Evolutionary conservation across 2,888 invertebrate species (phyloP).

Genomic region (Oscheius myriophilus): DNA sequence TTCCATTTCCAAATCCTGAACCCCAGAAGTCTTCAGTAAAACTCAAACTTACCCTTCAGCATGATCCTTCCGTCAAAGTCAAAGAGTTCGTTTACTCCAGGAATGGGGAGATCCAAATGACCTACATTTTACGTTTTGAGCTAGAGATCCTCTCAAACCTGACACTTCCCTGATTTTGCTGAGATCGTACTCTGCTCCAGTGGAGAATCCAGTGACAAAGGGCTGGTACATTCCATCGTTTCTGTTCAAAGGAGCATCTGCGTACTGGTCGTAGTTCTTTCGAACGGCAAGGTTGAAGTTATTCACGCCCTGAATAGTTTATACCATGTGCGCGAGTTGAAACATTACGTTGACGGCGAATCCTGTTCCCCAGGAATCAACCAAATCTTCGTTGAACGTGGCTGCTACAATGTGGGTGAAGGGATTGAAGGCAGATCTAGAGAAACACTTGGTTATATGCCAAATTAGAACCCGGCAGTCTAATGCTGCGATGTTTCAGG

Average conservation of each 20-base stretch:
- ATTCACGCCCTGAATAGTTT: slow-evolving; percentile 56
- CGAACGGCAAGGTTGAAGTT: slow-evolving; percentile 58
- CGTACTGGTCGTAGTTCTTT: slow-evolving; percentile 60
- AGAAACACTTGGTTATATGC: too few relatives aligned
- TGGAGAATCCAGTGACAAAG: slow-evolving; percentile 46
- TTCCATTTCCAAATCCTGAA: slow-evolving; percentile 59
- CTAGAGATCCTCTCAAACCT: too few relatives aligned
- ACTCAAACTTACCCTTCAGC: slow-evolving; percentile 45
- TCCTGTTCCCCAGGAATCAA: slow-evolving; percentile 65
- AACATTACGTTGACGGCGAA: slow-evolving; percentile 57
- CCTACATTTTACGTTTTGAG: slow-evolving; percentile 22
- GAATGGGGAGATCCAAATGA: slow-evolving; percentile 58
- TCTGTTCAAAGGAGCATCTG: slow-evolving; percentile 53
- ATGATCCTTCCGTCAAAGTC: slow-evolving; percentile 63
- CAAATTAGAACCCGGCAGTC: too few relatives aligned
- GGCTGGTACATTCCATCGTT: slow-evolving; percentile 59
- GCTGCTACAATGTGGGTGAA: slow-evolving; percentile 63
- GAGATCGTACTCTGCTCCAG: slow-evolving; percentile 61
- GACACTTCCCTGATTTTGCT: slow-evolving; percentile 60
- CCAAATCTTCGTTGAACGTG: slow-evolving; percentile 62
- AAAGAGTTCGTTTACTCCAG: slow-evolving; percentile 62
- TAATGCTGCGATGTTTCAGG: too few relatives aligned
- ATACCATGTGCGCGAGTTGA: too few relatives aligned
- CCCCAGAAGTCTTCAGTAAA: not conserved
- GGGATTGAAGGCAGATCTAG: slow-evolving; percentile 64